Base-by-base conservation (phyloP, 2,797 vertebrate species). In the Microtus agrestis region DNA sequence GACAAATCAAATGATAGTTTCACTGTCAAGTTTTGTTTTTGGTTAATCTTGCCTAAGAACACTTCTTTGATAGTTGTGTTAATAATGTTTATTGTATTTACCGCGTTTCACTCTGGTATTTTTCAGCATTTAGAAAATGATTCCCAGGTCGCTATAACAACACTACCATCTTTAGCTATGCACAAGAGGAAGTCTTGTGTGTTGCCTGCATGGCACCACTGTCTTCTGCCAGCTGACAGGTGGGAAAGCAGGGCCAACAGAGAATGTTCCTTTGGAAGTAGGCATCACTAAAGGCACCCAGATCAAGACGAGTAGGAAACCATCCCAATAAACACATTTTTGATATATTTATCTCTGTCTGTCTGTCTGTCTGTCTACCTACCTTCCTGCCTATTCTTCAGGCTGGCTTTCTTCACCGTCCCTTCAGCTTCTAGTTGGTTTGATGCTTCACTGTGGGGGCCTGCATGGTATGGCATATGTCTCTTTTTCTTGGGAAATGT, bases 1-100 rank as follows among this genome's bases (percentile, higher is more conserved):
- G 73, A 71, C 63, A 56, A 85, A 78, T 87, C n/a, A 89, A 94
- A 76, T 51, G 74, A 54, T 63, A 89, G 71, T 76, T 56, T 56
- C 76, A 51, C 23, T 37, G 43, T 63, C 54, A 63, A n/a, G 73
- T 91, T 92, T 95, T 89, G 14, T 25, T 95, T 95, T 95, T 80
- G 51, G 80, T 93, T 79, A 82, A 91, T 43, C 76, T 87, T 94
- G 86, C 89, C 59, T 69, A 73, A 96, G 82, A 95, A 91, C 48
- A 76, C n/a, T 90, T 94, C 80, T 25, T 56, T 92, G 74, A 61
- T 85, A 74, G 74, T 81, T 92, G 31, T 43, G 56, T 73, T 77
- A 77, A 56, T 91, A 8, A 29, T 46, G 56, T 31, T 34, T 73
- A 12, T 56, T 95, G 59, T 29, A 23, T 15, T 87, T 87, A 87